Percentiles rank a stretch among this genome's conserved stretches.
These are phyloP conservation scores for Xanthia togata DNA, from an alignment of 2,888 invertebrate species.

Conservation along the genomic window DNA sequence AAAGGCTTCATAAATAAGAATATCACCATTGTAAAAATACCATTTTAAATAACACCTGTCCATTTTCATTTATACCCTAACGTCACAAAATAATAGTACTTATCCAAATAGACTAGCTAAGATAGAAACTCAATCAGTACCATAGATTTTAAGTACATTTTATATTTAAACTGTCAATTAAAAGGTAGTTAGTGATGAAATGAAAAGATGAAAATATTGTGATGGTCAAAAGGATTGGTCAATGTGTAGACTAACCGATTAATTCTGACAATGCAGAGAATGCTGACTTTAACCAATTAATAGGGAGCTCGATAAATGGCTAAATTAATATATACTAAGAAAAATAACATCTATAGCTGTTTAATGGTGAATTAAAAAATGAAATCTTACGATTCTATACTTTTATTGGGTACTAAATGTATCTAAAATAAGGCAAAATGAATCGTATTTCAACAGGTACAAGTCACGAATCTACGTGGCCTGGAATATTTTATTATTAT, in stretches of 20 bases:
- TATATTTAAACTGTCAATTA: constrained; percentile 49
- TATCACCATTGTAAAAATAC: constrained; percentile 41
- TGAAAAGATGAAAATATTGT: constrained; percentile 10
- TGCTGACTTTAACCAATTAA: constrained; percentile 19
- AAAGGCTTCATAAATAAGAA: constrained; percentile 15
- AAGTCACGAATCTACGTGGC: constrained; percentile 27
- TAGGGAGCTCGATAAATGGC: constrained; percentile 9
- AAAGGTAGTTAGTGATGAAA: constrained; percentile 27
- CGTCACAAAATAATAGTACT: constrained; percentile 63
- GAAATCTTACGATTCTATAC: constrained; percentile 31
- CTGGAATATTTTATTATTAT: constrained; percentile 43
- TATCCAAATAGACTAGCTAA: constrained; percentile 52
- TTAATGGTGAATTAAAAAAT: constrained; percentile 16
- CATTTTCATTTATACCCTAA: constrained; percentile 17
- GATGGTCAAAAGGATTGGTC: background rate
- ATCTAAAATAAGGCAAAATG: constrained; percentile 58
- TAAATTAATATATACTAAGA: background rate
- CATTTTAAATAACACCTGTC: constrained; percentile 32
- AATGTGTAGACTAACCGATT: constrained; percentile 3
- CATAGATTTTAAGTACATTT: constrained; percentile 54
- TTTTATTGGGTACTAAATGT: constrained; percentile 59
- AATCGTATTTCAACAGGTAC: constrained; percentile 34
- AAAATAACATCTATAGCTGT: constrained; percentile 13
- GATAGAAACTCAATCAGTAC: constrained; percentile 57
- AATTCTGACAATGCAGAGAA: constrained; percentile 1